Evolutionary conservation across 1,140 invertebrate species (phyloP), one percentile per base, ranked within the genome.

Genomic region (Trachymyrmex septentrionalis): DNA sequence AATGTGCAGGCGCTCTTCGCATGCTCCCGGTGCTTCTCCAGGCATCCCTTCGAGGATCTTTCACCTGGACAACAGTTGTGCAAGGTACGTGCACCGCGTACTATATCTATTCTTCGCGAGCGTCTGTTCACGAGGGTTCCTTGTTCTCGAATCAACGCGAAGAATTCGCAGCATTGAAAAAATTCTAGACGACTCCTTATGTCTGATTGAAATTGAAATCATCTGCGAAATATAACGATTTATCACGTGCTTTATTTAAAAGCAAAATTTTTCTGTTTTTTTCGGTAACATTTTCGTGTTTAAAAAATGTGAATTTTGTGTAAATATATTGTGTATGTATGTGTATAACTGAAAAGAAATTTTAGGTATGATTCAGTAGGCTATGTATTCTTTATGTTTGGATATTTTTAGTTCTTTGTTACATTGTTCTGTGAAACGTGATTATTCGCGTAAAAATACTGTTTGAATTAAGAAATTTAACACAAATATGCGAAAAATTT

Each of bases 41-140:
- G 98, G 92, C 98, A 99, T 96, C 98, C 98, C 71, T 99, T 99
- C 95, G 99, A 99, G 95, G 98, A 99, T 95, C 96, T 99, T 88
- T 99, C 98, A 80, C 96, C 98, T 86, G 98, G 98, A 53, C 98
- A 99, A 96, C 98, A 99, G 94, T 96, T 99, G 91, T 99, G 99
- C 96, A 99, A 99, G 97, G 98, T 99, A 96, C 96, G 95, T 44
- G 7, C 92, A 92, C 14, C 19, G 30, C 66, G 12, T 19, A 0
- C n/a, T 50, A 10, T 59, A 12, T n/a, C n/a, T 19, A 4, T 34
- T 30, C 48, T 19, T 67, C 38, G 63, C 27, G 63, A 14, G 27
- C 63, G 63, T 66, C 38, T 44, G 10, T 44, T 44, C 64, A 67
- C n/a, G 30, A 34, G 10, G 34, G n/a, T 21, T 21, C 10, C n/a